A percentile compares a stretch with the other conserved stretches of the same genome.
phyloP scores from a whole-genome alignment of 2,888 invertebrate genomes.

The Clunio marinus region DNA sequence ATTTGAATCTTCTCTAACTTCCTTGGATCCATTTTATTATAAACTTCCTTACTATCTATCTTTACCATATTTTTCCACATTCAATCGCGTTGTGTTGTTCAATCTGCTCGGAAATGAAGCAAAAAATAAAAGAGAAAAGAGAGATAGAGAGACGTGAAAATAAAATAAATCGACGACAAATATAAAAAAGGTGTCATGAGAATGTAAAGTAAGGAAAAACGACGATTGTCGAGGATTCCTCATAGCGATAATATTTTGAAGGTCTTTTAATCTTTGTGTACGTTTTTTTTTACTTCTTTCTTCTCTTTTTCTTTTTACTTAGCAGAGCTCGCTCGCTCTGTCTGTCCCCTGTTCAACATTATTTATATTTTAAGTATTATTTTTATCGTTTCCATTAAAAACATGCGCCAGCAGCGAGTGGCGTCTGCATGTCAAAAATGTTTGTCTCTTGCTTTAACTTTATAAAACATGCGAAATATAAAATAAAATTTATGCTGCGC shows the following conservation, averaged over 20 bases:
- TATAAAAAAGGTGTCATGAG: constrained; percentile 8
- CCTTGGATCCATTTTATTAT: constrained; percentile 14
- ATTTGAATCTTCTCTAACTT: constrained; percentile 28
- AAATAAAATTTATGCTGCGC: too few relatives aligned
- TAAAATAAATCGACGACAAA: neutral
- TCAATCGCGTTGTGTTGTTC: neutral
- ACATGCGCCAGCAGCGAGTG: neutral
- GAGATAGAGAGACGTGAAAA: neutral
- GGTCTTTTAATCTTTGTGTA: constrained; percentile 29
- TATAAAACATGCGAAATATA: neutral
- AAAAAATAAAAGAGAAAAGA: neutral
- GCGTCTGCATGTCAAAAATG: neutral
- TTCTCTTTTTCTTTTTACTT: too few relatives aligned
- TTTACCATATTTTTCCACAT: constrained; percentile 25
- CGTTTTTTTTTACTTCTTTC: neutral
- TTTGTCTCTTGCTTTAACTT: neutral
- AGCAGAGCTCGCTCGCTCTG: neutral
- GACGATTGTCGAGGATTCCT: constrained; percentile 12
- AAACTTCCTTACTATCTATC: constrained; percentile 8
- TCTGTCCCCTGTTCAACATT: constrained; percentile 37
- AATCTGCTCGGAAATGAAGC: neutral
- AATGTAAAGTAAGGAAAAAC: neutral
- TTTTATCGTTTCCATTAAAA: neutral
- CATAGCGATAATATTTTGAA: constrained; percentile 29
- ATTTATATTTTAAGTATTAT: constrained; percentile 28